Conservation (phyloP, 2,113 vertebrate genomes). For the Ochotona princeps region DNA sequence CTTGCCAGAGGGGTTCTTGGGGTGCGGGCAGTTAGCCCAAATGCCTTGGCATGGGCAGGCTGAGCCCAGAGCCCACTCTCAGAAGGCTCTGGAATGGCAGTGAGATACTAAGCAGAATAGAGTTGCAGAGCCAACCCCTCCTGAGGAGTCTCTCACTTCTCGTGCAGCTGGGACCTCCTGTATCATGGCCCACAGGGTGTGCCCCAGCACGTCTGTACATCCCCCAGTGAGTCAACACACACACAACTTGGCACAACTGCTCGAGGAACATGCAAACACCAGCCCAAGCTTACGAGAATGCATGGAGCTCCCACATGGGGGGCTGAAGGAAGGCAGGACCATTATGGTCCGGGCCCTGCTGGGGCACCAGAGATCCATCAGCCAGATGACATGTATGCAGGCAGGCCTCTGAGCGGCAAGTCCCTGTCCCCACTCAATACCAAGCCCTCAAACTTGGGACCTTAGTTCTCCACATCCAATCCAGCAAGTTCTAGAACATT, state of each 20-base stretch:
- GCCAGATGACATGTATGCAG: neutral
- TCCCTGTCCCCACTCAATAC: neutral
- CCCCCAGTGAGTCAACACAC: neutral
- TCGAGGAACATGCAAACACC: neutral
- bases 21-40: neutral
- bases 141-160: neutral
- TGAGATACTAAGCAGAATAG: slow-evolving; percentile 40
- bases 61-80: slow-evolving; percentile 40
- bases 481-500: neutral
- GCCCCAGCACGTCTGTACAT: neutral
- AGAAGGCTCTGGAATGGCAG: slow-evolving; percentile 37
- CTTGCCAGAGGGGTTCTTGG: neutral
- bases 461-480: neutral
- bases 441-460: neutral
- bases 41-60: neutral
- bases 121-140: slow-evolving; percentile 27
- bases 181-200: neutral
- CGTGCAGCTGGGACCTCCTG: neutral
- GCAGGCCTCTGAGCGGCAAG: neutral
- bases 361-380: neutral
- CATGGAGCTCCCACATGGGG: accelerated
- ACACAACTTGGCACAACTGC: neutral
- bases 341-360: neutral
- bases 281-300: neutral
- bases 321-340: too few species aligned